phyloP scores from a whole-genome alignment of 2,113 vertebrate species.

The Piprites chloris region DNA sequence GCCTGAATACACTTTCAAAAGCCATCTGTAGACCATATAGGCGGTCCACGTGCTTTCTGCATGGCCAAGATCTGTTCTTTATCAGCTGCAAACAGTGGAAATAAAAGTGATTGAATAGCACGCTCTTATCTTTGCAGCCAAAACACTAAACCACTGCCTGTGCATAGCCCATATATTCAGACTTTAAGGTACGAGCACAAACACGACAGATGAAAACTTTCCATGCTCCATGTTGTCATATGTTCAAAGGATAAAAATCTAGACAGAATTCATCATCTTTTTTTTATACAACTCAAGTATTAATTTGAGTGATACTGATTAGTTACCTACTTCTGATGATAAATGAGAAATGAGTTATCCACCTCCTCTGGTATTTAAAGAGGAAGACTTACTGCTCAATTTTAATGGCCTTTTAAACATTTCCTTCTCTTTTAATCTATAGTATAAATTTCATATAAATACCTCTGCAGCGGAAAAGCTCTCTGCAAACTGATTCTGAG shows the following conservation, averaged over 20 bases:
- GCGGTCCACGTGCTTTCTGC: background rate
- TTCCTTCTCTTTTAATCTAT: conserved; percentile 29
- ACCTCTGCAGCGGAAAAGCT: background rate
- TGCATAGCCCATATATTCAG: background rate
- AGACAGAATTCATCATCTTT: conserved; percentile 31
- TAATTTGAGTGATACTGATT: conserved; percentile 56
- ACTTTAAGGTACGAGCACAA: background rate
- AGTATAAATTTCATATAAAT: background rate
- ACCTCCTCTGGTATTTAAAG: conserved; percentile 1
- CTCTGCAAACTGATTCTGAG: background rate
- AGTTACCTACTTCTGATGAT: background rate
- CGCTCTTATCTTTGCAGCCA: background rate
- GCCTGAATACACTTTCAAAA: background rate
- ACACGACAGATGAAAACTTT: background rate
- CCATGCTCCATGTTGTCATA: background rate
- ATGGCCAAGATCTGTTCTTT: background rate
- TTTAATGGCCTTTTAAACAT: conserved; percentile 27
- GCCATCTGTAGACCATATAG: background rate
- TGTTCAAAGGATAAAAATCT: conserved; percentile 42
- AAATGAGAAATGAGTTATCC: background rate
- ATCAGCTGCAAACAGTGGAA: background rate
- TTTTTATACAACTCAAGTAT: background rate
- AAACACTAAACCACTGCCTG: background rate
- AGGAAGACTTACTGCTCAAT: conserved; percentile 15
- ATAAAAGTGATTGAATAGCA: background rate